Evolutionary conservation across 2,797 vertebrate species (phyloP), one percentile per base, ranked within the genome.

Genomic region (Hafferia zeledoni): DNA sequence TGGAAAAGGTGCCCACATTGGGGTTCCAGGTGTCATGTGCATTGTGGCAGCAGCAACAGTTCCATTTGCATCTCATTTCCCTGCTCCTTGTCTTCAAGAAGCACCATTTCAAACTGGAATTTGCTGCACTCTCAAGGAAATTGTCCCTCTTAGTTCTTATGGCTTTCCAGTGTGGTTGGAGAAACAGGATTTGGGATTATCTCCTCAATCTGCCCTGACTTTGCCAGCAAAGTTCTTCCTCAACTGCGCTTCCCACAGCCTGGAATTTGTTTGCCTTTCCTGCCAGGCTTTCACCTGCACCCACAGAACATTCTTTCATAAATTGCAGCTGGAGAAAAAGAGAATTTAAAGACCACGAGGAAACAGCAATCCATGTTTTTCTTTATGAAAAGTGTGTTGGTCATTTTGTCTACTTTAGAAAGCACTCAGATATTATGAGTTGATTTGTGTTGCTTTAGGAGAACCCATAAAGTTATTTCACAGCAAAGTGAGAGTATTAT

Each of bases 91-190:
- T 9, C 12, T 33, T 47, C 53, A 68, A 37, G 2, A 10, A 56
- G 33, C 53, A 44, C 13, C 1, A 0, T 3, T 31, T 53, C 20
- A 11, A 43, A 30, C 0, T 4, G 5, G 24, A 1, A 18, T 69
- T 35, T 43, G 6, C 53, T 61, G 12, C 14, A 49, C 33, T 69
- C 33, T 16, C 22, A 4, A 8, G 63, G 5, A 39, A 65, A 31
- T 10, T 31, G 6, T 7, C 15, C 33, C 22, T 41, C 17, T 61
- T 67, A 33, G 27, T 55, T 6, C 41, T 13, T 20, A 13, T 3
- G 11, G 17, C 2, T 69, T 23, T 46, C 70, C 35, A 25, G 2
- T 2, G 20, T 13, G 19, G 2, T 2, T 52, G 37, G 5, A 53
- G 25, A 72, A 69, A 59, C 31, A 47, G 39, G 5, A 39, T 17